A percentile compares a stretch with the other conserved stretches of the same genome.
These are phyloP conservation scores for Tridacna crocea DNA, from an alignment of 2,888 invertebrate genomes.

Conservation along the genomic window DNA sequence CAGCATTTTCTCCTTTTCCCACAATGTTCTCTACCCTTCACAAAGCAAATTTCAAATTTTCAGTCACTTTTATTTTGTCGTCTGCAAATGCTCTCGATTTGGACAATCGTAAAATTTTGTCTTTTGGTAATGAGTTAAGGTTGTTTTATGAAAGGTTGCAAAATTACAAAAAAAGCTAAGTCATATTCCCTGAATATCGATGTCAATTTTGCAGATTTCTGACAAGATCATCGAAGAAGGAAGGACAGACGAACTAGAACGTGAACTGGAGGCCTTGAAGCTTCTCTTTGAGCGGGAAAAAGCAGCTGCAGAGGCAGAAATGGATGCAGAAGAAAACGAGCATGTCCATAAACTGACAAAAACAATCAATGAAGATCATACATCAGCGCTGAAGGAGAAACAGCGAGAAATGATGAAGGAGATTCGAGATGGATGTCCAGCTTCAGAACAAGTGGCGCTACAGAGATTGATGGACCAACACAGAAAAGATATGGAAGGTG, in stretches of 20 bases:
- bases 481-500: conserved; percentile 71
- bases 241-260: conserved; percentile 76
- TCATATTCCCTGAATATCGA: background rate
- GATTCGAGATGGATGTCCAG: conserved; percentile 65
- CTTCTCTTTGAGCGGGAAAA: conserved; percentile 74
- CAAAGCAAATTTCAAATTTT: too few relatives aligned
- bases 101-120: too few relatives aligned
- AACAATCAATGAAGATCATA: conserved; percentile 76
- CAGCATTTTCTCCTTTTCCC: too few relatives aligned
- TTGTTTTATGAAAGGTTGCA: too few relatives aligned
- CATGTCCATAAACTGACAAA: conserved; percentile 71
- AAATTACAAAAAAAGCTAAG: too few relatives aligned
- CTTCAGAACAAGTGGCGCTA: conserved; percentile 70
- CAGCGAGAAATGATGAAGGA: conserved; percentile 58
- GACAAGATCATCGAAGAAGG: conserved; percentile 78
- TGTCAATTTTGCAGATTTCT: conserved; percentile 69
- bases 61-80: too few relatives aligned
- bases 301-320: conserved; percentile 75
- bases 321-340: conserved; percentile 78
- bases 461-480: conserved; percentile 80
- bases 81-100: too few relatives aligned
- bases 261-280: conserved; percentile 71
- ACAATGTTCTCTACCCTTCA: too few relatives aligned
- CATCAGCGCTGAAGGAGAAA: conserved; percentile 55
- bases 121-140: too few relatives aligned